A percentile compares a stretch with the other conserved stretches of the same genome.
phyloP scores from a whole-genome alignment of 2,113 vertebrate species.

The Corynorhinus townsendii region DNA sequence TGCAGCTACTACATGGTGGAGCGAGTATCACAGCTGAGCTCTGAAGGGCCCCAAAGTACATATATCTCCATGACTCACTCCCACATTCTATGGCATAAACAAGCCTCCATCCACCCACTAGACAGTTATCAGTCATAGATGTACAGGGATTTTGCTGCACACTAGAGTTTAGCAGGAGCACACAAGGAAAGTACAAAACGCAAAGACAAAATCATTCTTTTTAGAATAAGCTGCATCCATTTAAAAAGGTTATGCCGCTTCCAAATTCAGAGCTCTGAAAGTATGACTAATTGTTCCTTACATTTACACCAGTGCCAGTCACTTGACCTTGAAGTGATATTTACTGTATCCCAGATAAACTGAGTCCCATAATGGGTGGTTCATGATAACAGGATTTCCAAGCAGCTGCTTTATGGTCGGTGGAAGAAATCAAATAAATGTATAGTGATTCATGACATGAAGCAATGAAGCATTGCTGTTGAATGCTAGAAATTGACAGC shows the following conservation, averaged over 20 bases:
- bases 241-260: background rate
- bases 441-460: background rate
- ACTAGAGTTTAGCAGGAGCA: background rate
- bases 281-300: background rate
- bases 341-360: background rate
- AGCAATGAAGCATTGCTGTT: conserved; percentile 13
- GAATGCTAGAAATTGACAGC: conserved; percentile 33
- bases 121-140: fast-evolving
- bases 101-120: background rate
- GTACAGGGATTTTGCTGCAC: background rate
- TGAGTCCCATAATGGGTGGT: background rate
- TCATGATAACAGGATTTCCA: background rate
- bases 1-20: fast-evolving
- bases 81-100: background rate
- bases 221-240: background rate
- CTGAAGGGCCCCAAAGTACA: background rate
- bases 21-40: background rate
- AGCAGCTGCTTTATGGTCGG: background rate
- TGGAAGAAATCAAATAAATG: conserved; percentile 32
- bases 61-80: too few species aligned
- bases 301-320: background rate
- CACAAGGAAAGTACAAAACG: background rate
- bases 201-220: background rate
- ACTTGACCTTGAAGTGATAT: background rate
- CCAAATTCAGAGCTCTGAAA: background rate